Conservation (phyloP, 2,113 vertebrate species). For the Sylvia atricapilla region DNA sequence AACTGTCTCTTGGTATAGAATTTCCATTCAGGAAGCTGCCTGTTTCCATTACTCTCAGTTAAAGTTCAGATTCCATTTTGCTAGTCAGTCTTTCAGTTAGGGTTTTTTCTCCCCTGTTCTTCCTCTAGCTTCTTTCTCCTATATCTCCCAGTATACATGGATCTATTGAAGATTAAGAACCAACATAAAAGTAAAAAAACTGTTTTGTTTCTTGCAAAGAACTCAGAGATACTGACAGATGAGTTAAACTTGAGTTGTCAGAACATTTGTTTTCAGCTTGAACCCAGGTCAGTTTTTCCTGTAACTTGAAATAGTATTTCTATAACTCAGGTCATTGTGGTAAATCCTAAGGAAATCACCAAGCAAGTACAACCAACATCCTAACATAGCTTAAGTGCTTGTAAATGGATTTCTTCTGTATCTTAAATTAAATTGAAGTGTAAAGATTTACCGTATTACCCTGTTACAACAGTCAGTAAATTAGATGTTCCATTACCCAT, state of each 20-base stretch:
- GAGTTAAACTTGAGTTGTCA: constrained; percentile 28
- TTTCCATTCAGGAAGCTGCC: not conserved
- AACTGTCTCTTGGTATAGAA: not conserved
- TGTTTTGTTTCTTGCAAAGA: not conserved
- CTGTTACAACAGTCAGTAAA: not conserved
- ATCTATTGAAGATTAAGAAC: not conserved
- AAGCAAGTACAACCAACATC: not conserved
- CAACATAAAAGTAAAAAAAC: not conserved
- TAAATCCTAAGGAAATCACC: constrained; percentile 15
- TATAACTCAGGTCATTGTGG: not conserved
- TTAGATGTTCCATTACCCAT: constrained; percentile 20
- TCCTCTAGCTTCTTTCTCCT: not conserved
- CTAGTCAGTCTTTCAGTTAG: not conserved
- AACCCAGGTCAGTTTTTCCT: constrained; percentile 8
- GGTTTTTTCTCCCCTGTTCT: not conserved
- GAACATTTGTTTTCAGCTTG: constrained; percentile 26
- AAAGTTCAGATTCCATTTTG: not conserved
- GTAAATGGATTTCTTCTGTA: constrained; percentile 22
- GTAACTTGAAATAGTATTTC: constrained; percentile 19
- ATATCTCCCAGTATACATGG: not conserved
- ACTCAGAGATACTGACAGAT: not conserved
- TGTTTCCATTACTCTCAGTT: not conserved
- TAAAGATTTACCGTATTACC: constrained; percentile 1
- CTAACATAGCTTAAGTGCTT: not conserved
- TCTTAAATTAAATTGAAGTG: constrained; percentile 15